Conservation (phyloP, 2,888 invertebrate species). For the Tipula lateralis region DNA sequence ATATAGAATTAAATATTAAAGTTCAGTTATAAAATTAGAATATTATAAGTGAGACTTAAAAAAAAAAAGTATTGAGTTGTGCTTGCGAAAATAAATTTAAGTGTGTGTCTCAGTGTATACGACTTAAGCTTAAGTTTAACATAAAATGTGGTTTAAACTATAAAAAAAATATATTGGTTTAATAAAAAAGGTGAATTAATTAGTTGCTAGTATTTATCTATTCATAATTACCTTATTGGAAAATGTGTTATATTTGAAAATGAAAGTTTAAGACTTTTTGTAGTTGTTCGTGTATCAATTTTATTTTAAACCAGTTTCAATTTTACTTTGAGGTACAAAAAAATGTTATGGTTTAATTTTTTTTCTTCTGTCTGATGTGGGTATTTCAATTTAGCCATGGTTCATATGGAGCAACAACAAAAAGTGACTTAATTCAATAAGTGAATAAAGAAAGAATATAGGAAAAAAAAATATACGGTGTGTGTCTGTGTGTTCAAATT, state of each 20-base stretch:
- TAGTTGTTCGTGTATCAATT: conserved; percentile 1
- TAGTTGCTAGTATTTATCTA: neutral
- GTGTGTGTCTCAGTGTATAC: neutral
- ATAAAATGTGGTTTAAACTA: neutral
- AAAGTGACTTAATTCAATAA: neutral
- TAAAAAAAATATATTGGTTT: no score
- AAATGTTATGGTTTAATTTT: conserved; percentile 11
- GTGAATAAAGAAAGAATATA: neutral
- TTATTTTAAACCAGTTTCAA: conserved; percentile 11
- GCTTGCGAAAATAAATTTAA: neutral
- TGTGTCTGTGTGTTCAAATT: neutral
- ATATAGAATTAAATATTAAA: neutral
- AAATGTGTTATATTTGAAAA: conserved; percentile 16
- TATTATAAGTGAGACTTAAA: neutral
- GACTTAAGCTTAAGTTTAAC: neutral
- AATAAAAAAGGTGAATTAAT: neutral
- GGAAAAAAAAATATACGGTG: neutral
- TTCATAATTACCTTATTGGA: neutral
- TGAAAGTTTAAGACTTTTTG: neutral
- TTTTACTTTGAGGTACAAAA: neutral
- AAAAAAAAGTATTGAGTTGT: neutral
- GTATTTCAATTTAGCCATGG: neutral
- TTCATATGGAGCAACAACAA: neutral
- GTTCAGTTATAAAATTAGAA: conserved; percentile 19
- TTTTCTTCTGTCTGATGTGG: conserved; percentile 13